Base-by-base conservation (phyloP, 2,888 invertebrate species). In the Acanthosepion lycidas region DNA sequence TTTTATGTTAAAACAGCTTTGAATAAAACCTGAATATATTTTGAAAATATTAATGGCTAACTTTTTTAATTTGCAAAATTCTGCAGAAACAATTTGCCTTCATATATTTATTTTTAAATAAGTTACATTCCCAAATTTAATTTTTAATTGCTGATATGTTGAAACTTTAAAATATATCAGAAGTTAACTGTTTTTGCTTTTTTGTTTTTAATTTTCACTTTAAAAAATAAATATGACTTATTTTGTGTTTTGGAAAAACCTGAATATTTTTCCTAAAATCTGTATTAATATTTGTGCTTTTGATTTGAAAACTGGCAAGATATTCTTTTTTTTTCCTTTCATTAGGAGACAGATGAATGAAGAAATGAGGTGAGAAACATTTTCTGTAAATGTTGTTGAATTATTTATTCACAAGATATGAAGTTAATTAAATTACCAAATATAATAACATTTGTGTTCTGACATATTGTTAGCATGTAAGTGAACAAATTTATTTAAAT, bases 291-390 rank as follows among this genome's bases (percentile, higher is more conserved):
- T 59, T 59, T 59, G 59, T 23, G 59, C 20, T 59, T 78, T 15
- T 78, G n/a, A 78, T 78, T 78, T 78, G 5, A 33, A 15, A 78
- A 12, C 33, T 78, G n/a, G 9, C 1, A n/a, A 78, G 12, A 55
- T 33, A 53, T 93, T 93, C 5, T 94, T 55, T 93, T 51, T 49
- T 93, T 20, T 51, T 20, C 48, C 20, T 28, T 53, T 49, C 93
- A 28, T n/a, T 53, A 97, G 97, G 96, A 96, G 97, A 94, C 97
- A 97, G 94, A 97, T 97, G 95, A 97, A 97, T 96, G 97, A 97
- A 95, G 97, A 97, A 96, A 97, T 98, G 15, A 96, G 96, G 96
- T 96, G 95, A 95, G 95, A 95, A 53, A 9, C 12, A n/a, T n/a
- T 78, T 33, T 3, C 12, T 15, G 15, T 78, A 33, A 33, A 15